phyloP scores from a whole-genome alignment of 2,113 vertebrate genomes.

The Anoplopoma fimbria region DNA sequence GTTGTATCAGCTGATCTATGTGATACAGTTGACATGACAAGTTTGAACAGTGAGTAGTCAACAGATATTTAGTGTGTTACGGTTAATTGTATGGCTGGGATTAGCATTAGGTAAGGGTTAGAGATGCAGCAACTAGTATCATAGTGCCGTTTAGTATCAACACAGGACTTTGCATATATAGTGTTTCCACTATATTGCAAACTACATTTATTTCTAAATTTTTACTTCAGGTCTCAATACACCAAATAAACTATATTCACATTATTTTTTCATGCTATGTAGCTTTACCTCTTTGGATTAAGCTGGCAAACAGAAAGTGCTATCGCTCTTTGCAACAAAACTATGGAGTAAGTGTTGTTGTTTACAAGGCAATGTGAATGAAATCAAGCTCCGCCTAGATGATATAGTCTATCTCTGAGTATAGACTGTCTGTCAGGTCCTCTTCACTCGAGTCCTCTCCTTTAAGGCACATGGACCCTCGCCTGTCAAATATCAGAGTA shows the following conservation, averaged over 20 bases:
- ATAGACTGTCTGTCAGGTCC: constrained; percentile 76
- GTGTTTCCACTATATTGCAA: not conserved
- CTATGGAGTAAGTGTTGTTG: not conserved
- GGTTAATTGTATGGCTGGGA: not conserved
- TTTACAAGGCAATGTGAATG: not conserved
- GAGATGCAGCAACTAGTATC: constrained; percentile 1
- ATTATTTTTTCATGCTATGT: constrained; percentile 28
- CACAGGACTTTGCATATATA: constrained; percentile 13
- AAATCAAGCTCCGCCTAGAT: constrained; percentile 55
- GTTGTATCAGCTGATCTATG: not conserved
- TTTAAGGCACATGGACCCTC: constrained; percentile 82
- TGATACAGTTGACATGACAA: not conserved
- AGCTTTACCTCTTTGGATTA: constrained; percentile 33
- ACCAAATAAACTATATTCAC: constrained; percentile 16
- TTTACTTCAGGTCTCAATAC: not conserved
- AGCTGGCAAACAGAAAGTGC: constrained; percentile 34
- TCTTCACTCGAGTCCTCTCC: constrained; percentile 81
- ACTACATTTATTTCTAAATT: not conserved
- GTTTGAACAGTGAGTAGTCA: not conserved
- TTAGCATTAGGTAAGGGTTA: not conserved
- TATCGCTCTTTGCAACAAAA: constrained; percentile 9
- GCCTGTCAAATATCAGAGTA: constrained; percentile 63
- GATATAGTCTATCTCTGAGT: constrained; percentile 84
- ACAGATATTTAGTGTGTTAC: not conserved
- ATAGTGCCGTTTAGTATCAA: not conserved